phyloP scores from a whole-genome alignment of 2,113 vertebrate genomes.

The Ibidorhyncha struthersii region DNA sequence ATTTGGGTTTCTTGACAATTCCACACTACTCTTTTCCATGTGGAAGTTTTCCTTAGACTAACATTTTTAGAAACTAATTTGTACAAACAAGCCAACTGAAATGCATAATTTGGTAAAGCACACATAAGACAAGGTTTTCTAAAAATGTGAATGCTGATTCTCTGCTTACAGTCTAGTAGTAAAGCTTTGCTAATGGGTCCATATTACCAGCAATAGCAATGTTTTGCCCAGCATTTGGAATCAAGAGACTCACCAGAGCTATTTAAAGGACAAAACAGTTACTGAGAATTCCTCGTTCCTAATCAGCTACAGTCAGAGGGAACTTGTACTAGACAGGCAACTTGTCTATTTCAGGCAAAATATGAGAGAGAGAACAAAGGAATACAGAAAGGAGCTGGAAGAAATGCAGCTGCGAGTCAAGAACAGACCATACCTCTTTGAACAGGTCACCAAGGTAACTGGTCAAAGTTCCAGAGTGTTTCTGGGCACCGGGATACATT shows the following conservation, averaged over 20 bases:
- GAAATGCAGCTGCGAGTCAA: slow-evolving; percentile 88
- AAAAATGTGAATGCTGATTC: not conserved
- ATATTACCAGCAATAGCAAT: not conserved
- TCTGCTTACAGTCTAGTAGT: not conserved
- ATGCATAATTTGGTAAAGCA: not conserved
- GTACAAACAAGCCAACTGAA: not conserved
- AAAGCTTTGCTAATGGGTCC: not conserved
- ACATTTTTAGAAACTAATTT: not conserved
- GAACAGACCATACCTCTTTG: slow-evolving; percentile 88
- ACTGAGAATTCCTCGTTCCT: not conserved
- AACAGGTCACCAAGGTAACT: slow-evolving; percentile 85
- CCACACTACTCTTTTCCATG: not conserved
- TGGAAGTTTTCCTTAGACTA: not conserved
- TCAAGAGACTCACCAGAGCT: not conserved
- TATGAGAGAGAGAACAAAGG: slow-evolving; percentile 83
- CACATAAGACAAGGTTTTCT: not conserved
- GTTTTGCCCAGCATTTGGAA: not conserved
- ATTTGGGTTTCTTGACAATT: not conserved
- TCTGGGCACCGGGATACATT: not conserved
- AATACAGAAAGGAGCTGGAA: slow-evolving; percentile 88
- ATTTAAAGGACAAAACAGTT: not conserved
- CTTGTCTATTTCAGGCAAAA: slow-evolving; percentile 79
- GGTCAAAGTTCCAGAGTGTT: not conserved
- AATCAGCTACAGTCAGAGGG: not conserved
- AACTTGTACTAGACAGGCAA: not conserved